These are phyloP conservation scores for Trichomycterus rosablanca DNA, from an alignment of 2,113 vertebrate genomes.

Conservation along the genomic window DNA sequence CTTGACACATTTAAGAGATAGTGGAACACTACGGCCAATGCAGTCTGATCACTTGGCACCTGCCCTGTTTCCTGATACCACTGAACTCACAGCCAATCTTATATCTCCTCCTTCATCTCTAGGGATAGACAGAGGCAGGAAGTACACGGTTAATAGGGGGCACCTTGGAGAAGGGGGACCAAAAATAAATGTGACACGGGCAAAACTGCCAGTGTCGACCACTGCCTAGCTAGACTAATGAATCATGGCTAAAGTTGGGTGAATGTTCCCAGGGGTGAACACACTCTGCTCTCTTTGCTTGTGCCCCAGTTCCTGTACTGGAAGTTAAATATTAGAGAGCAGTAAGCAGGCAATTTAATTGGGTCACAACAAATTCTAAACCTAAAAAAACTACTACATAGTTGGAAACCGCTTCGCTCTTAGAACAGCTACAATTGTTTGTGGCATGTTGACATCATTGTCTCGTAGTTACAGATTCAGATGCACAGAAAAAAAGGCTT, in stretches of 20 bases:
- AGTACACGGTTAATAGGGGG: conserved; percentile 4
- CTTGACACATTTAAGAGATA: conserved; percentile 58
- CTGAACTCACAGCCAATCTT: conserved; percentile 42
- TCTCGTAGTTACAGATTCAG: too few relatives aligned
- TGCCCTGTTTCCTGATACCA: conserved; percentile 38
- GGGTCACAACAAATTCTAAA: conserved; percentile 19
- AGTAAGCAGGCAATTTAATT: conserved; percentile 29
- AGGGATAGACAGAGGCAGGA: conserved; percentile 32
- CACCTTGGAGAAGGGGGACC: conserved; percentile 38
- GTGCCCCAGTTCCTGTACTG: conserved; percentile 53
- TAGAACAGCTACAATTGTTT: too few relatives aligned
- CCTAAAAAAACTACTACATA: too few relatives aligned
- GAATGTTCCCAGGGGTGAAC: conserved; percentile 46
- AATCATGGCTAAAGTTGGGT: conserved; percentile 46
- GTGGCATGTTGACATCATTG: too few relatives aligned
- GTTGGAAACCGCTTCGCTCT: too few relatives aligned
- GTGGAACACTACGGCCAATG: conserved; percentile 28
- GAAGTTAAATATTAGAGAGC: conserved; percentile 33
- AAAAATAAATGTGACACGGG: conserved; percentile 58
- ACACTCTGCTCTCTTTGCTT: conserved; percentile 52
- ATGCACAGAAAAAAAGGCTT: too few relatives aligned
- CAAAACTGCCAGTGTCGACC: conserved; percentile 43
- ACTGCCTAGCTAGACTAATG: conserved; percentile 61
- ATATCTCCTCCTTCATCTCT: conserved; percentile 39
- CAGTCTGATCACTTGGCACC: conserved; percentile 44